Conservation (phyloP, 30 jellyfish, hydroid and myxozoan genomes). For the Aurelia aurita region DNA sequence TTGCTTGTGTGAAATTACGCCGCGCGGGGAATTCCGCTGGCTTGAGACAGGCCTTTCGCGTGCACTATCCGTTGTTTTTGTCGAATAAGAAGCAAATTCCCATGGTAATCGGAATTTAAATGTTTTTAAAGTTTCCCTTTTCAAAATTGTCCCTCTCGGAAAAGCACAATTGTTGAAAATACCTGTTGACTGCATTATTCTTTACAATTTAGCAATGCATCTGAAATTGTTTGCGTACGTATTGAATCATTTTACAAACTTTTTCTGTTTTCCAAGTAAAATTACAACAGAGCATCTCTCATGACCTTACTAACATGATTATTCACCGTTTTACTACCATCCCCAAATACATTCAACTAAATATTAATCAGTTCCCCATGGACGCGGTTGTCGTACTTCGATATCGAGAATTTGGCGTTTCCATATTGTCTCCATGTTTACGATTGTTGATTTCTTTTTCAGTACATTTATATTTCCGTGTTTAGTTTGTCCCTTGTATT, state of each 20-base stretch:
- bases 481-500: too few relatives aligned
- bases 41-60: neutral
- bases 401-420: too few relatives aligned
- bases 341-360: constrained; percentile 7
- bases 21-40: constrained; percentile 27
- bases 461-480: too few relatives aligned
- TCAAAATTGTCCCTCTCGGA: neutral
- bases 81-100: neutral
- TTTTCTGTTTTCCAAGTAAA: neutral
- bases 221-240: too few relatives aligned
- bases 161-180: too few relatives aligned
- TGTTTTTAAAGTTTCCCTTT: neutral
- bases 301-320: too few relatives aligned
- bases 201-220: too few relatives aligned
- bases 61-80: neutral
- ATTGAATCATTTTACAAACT: too few relatives aligned
- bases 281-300: neutral
- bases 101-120: neutral
- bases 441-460: too few relatives aligned
- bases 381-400: too few relatives aligned
- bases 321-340: neutral
- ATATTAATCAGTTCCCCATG: neutral
- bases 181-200: too few relatives aligned
- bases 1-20: neutral
- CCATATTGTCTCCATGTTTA: too few relatives aligned